Conservation (phyloP, 2,797 vertebrate genomes). For the Danio kyathit region DNA sequence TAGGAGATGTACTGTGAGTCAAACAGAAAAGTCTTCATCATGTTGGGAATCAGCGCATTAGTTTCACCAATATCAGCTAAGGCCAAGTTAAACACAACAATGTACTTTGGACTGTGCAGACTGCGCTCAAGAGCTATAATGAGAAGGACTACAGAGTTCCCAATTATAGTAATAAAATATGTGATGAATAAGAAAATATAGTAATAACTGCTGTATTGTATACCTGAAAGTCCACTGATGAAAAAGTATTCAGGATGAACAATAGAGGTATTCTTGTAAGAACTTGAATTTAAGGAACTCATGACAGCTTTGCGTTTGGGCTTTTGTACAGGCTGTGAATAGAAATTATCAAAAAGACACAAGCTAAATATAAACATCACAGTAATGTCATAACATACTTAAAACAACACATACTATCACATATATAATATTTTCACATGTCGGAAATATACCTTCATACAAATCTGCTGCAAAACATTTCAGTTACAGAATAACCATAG, state of each 20-base stretch:
- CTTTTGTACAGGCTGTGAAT: conserved; percentile 28
- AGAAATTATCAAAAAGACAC: neutral
- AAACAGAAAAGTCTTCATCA: conserved; percentile 58
- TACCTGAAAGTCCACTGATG: conserved; percentile 55
- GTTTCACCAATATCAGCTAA: conserved; percentile 57
- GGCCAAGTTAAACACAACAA: conserved; percentile 58
- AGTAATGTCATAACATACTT: too few species aligned
- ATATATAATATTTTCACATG: too few species aligned
- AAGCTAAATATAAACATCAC: neutral
- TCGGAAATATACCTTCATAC: too few species aligned
- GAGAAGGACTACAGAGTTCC: conserved; percentile 52
- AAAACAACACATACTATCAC: too few species aligned
- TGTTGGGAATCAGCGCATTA: conserved; percentile 57
- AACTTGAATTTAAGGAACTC: conserved; percentile 2
- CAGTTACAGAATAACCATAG: too few species aligned
- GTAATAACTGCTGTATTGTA: conserved; percentile 46
- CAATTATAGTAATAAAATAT: conserved; percentile 52
- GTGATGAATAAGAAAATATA: conserved; percentile 52
- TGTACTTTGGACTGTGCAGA: conserved; percentile 58
- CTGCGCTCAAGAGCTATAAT: conserved; percentile 44
- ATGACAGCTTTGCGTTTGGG: neutral
- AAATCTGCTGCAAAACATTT: too few species aligned
- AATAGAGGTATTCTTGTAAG: conserved; percentile 41
- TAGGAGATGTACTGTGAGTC: conserved; percentile 53
- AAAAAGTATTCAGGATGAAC: conserved; percentile 55